These are phyloP conservation scores for Muschampia plurimacula DNA, from an alignment of 2,888 invertebrate genomes.

Conservation along the genomic window DNA sequence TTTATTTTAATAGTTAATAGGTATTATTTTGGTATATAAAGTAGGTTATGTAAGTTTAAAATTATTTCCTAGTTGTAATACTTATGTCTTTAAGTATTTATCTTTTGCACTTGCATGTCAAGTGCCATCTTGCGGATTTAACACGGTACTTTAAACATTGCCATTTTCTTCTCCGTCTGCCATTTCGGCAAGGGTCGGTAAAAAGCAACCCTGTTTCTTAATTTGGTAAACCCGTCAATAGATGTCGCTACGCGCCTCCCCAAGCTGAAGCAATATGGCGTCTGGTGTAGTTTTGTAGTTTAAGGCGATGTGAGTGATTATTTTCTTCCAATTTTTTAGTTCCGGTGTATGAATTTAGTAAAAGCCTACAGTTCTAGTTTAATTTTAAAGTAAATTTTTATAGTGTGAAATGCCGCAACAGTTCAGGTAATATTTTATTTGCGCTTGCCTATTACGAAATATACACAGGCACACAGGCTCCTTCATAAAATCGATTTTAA, in stretches of 20 bases:
- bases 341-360: conserved; percentile 43
- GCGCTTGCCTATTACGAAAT: background rate
- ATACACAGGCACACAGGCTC: conserved; percentile 1
- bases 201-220: conserved; percentile 12
- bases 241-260: conserved; percentile 61
- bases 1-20: too few relatives aligned
- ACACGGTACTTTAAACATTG: background rate
- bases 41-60: too few relatives aligned
- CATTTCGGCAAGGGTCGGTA: background rate
- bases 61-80: too few relatives aligned
- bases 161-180: background rate
- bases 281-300: conserved; percentile 52
- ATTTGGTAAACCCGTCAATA: conserved; percentile 52
- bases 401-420: conserved; percentile 50
- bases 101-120: background rate
- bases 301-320: conserved; percentile 56
- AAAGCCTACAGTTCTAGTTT: conserved; percentile 21
- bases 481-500: conserved; percentile 61
- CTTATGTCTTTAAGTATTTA: too few relatives aligned
- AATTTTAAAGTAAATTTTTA: conserved; percentile 10
- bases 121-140: conserved; percentile 13
- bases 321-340: conserved; percentile 45
- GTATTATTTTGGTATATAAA: too few relatives aligned
- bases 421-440: conserved; percentile 51
- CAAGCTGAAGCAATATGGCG: conserved; percentile 58